Evolutionary conservation across 2,888 invertebrate species (phyloP).

Genomic region (Napeogenes sylphis): DNA sequence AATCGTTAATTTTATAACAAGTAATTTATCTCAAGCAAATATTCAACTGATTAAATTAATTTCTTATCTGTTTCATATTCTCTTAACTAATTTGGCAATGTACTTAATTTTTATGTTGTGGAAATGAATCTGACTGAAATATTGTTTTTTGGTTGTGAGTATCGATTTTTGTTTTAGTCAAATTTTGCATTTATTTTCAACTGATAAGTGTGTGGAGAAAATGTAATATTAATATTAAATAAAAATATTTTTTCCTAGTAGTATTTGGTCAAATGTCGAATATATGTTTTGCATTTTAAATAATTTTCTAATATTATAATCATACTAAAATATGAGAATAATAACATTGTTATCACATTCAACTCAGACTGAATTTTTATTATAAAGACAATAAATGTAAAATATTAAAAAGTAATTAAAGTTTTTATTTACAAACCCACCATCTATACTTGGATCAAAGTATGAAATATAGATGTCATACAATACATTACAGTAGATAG

Average conservation of each 20-base stretch:
- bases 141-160: conserved; percentile 27
- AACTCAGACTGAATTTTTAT: conserved; percentile 12
- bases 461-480: no score
- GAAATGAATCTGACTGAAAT: not conserved
- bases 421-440: conserved; percentile 1
- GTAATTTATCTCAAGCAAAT: not conserved
- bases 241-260: no score
- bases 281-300: no score
- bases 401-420: not conserved
- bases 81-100: conserved; percentile 21
- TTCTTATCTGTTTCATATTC: not conserved
- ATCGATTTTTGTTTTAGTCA: conserved; percentile 17
- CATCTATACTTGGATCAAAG: no score
- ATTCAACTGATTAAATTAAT: no score
- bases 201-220: conserved; percentile 1
- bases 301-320: no score
- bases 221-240: not conserved
- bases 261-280: no score
- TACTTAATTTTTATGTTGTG: conserved; percentile 27
- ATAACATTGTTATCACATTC: not conserved
- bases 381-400: conserved; percentile 9
- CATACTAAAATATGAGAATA: no score
- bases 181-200: conserved; percentile 10
- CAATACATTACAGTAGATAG: no score
- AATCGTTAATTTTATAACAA: not conserved